Percentiles rank a stretch among this genome's conserved stretches.
These are phyloP conservation scores for Gortyna flavago DNA, from an alignment of 2,888 invertebrate species.

Conservation along the genomic window DNA sequence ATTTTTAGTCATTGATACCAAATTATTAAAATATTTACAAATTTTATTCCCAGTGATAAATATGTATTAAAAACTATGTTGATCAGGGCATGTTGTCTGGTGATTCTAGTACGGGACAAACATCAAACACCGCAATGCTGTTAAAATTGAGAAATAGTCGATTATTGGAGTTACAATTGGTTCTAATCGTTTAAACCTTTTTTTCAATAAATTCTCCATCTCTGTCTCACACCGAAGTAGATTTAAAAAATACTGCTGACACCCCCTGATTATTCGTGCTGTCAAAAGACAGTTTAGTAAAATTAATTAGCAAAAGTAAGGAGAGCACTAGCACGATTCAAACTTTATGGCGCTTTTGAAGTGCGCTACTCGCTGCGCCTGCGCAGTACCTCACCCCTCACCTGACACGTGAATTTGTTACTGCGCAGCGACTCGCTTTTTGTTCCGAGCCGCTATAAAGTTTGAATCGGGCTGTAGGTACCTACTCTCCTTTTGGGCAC, in stretches of 20 bases:
- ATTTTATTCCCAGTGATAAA: neutral
- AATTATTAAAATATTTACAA: neutral
- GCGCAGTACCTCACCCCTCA: too few species aligned
- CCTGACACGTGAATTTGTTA: too few species aligned
- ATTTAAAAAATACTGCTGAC: neutral
- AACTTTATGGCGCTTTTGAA: too few species aligned
- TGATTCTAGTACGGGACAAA: constrained; percentile 9
- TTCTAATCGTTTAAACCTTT: neutral
- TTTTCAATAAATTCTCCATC: neutral
- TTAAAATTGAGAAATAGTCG: constrained; percentile 34
- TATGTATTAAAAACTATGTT: constrained; percentile 1
- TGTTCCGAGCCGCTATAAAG: too few species aligned
- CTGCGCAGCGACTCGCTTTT: too few species aligned
- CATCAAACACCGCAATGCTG: constrained; percentile 27
- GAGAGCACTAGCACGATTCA: neutral
- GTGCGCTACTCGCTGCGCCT: too few species aligned
- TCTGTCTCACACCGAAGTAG: neutral
- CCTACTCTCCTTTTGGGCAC: neutral
- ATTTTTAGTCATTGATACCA: neutral
- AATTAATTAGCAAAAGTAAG: too few species aligned
- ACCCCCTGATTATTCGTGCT: neutral
- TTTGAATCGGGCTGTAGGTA: too few species aligned
- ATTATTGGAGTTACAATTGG: constrained; percentile 28
- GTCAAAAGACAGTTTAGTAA: neutral
- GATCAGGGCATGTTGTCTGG: neutral